These are phyloP conservation scores for Tethea ocularis DNA, from an alignment of 2,888 invertebrate species.

Conservation along the genomic window DNA sequence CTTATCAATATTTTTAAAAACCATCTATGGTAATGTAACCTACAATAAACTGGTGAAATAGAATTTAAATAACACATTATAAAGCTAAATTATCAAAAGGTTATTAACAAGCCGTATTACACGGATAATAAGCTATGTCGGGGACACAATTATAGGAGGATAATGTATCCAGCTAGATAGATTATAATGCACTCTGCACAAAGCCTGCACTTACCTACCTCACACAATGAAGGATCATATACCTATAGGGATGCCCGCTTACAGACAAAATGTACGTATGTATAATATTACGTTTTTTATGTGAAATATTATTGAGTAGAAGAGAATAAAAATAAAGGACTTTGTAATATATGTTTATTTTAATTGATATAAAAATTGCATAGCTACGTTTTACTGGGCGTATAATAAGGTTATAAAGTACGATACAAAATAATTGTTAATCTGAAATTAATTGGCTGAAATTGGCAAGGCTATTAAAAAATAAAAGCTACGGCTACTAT, in stretches of 20 bases:
- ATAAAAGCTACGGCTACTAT: not conserved
- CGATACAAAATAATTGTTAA: not conserved
- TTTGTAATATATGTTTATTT: too few relatives aligned
- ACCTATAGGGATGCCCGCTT: slow-evolving; percentile 23
- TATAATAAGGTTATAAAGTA: not conserved
- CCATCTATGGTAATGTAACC: too few relatives aligned
- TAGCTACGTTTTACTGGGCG: too few relatives aligned
- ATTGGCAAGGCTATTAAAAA: not conserved
- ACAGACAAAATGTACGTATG: not conserved
- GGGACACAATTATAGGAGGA: slow-evolving; percentile 17
- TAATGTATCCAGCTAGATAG: slow-evolving; percentile 25
- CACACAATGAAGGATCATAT: slow-evolving; percentile 28
- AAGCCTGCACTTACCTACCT: slow-evolving; percentile 39
- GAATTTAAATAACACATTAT: too few relatives aligned
- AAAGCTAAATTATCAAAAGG: not conserved
- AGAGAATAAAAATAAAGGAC: too few relatives aligned
- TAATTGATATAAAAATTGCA: too few relatives aligned
- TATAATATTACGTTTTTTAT: not conserved
- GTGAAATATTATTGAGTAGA: too few relatives aligned
- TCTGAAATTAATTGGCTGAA: not conserved
- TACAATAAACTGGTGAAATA: too few relatives aligned
- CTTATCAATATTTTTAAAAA: not conserved
- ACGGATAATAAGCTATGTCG: not conserved
- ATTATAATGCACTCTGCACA: slow-evolving; percentile 47
- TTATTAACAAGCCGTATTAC: not conserved